Conservation (phyloP, 2,797 vertebrate species). For the Crocodylus rhombifer region DNA sequence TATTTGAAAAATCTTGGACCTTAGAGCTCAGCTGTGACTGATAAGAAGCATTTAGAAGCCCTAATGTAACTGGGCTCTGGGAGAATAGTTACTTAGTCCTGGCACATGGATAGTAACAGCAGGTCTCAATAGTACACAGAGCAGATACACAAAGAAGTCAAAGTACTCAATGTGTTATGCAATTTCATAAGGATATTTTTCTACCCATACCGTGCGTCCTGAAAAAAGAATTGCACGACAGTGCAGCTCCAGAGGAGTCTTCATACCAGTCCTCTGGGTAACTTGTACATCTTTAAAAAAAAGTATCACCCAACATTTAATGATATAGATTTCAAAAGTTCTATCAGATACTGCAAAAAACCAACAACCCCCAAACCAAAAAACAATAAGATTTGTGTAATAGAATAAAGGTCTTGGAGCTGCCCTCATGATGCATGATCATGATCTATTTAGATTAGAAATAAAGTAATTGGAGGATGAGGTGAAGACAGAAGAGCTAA, state of each 20-base stretch:
- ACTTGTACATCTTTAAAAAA: background rate
- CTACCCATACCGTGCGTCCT: background rate
- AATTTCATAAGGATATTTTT: background rate
- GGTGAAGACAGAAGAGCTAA: constrained; percentile 5
- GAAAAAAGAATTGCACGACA: background rate
- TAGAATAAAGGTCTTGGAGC: background rate
- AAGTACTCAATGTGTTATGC: background rate
- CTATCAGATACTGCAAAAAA: background rate
- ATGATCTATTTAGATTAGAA: background rate
- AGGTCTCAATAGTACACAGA: background rate
- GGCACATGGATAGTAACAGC: background rate
- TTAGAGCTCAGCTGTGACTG: background rate
- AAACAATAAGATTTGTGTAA: background rate
- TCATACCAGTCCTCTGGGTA: fast-evolving
- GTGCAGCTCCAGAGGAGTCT: background rate
- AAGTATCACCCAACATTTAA: background rate
- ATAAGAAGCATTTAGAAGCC: background rate
- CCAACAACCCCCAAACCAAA: background rate
- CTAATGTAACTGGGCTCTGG: background rate
- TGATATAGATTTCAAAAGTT: background rate
- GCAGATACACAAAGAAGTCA: background rate
- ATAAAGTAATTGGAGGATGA: background rate
- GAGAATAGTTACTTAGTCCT: background rate
- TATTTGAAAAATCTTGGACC: background rate
- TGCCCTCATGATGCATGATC: background rate